phyloP scores from a whole-genome alignment of 1,140 invertebrate species.

The Diabrotica undecimpunctata region DNA sequence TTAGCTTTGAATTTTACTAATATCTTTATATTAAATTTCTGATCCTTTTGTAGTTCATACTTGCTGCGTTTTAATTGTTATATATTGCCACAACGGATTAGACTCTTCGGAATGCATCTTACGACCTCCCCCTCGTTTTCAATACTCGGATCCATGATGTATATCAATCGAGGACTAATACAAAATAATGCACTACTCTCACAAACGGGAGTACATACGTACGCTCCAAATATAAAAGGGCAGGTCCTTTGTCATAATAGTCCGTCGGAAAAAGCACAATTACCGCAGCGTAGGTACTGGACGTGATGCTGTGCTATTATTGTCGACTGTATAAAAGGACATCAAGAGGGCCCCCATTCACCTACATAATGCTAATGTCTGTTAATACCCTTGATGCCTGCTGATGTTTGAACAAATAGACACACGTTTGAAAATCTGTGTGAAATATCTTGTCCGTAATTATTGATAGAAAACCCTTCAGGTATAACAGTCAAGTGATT shows the following conservation, averaged over 20 bases:
- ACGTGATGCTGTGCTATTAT: constrained; percentile 18
- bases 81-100: too few relatives aligned
- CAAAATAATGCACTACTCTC: not conserved
- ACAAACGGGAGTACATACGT: not conserved
- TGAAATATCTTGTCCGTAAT: constrained; percentile 10
- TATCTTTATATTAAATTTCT: too few relatives aligned
- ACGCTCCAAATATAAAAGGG: not conserved
- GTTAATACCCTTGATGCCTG: constrained; percentile 7
- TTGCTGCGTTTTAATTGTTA: too few relatives aligned
- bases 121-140: too few relatives aligned
- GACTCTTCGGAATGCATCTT: too few relatives aligned
- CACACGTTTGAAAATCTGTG: constrained; percentile 13
- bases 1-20: too few relatives aligned
- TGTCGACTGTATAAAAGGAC: constrained; percentile 11
- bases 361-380: constrained; percentile 17
- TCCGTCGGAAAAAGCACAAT: constrained; percentile 14
- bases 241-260: not conserved
- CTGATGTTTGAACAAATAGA: constrained; percentile 15
- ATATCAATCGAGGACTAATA: too few relatives aligned
- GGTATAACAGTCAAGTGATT: not conserved
- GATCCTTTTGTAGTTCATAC: too few relatives aligned
- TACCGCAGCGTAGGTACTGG: constrained; percentile 10
- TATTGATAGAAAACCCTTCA: not conserved
- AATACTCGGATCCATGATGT: too few relatives aligned
- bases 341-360: constrained; percentile 13